Evolutionary conservation across 2,888 invertebrate genomes (phyloP).

Genomic region (Temnothorax rugatulus): DNA sequence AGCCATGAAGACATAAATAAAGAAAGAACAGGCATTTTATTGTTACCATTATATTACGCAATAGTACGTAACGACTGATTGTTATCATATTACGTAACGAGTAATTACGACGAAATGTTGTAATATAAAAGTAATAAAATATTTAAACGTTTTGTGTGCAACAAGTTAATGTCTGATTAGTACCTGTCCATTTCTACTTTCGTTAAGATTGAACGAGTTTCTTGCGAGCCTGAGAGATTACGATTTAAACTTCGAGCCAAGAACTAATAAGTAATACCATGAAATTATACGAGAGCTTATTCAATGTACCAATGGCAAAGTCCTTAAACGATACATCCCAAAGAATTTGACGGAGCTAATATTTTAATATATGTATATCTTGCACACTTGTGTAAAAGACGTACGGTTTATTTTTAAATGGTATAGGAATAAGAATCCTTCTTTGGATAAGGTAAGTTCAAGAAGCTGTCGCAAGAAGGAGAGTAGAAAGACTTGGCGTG

Average conservation of each 20-base stretch:
- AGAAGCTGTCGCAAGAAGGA: conserved; percentile 21
- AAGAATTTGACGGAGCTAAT: not conserved
- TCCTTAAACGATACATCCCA: not conserved
- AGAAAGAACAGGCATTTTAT: not conserved
- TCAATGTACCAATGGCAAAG: not conserved
- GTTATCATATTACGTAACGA: not conserved
- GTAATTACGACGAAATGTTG: not conserved
- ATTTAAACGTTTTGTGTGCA: not conserved
- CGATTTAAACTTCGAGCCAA: not conserved
- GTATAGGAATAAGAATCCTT: not conserved
- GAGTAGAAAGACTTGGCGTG: conserved; percentile 34
- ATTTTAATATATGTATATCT: not conserved
- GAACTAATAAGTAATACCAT: not conserved
- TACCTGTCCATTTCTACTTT: not conserved
- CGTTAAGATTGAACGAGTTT: not conserved
- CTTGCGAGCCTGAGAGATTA: not conserved
- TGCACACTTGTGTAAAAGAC: not conserved
- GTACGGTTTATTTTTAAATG: conserved; percentile 22
- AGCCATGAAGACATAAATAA: not conserved
- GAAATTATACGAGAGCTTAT: not conserved
- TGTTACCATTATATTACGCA: not conserved
- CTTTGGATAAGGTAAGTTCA: conserved; percentile 13
- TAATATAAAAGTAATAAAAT: not conserved
- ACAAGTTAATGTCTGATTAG: not conserved
- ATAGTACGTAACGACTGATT: not conserved